Conservation (phyloP, 2,888 invertebrate species). For the Sarcophaga rosellei region DNA sequence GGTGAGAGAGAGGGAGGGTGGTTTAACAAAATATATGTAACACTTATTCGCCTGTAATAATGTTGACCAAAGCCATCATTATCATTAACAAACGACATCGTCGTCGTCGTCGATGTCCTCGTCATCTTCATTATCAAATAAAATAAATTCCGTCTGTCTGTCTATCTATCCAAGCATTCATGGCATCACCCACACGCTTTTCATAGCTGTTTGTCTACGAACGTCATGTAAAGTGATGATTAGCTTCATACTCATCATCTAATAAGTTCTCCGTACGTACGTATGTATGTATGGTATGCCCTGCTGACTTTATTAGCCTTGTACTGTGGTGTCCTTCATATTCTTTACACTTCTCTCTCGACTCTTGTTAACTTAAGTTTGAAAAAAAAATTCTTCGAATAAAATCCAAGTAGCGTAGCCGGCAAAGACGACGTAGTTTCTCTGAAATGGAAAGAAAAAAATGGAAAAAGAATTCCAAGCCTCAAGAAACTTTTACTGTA, state of each 20-base stretch:
- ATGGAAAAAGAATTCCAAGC: not conserved
- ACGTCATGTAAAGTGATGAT: conserved; percentile 55
- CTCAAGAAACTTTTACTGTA: conserved; percentile 47
- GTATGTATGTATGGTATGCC: conserved; percentile 20
- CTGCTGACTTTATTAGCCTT: conserved; percentile 59
- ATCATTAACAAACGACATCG: conserved; percentile 16
- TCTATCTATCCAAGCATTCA: too few species aligned
- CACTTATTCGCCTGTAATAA: conserved; percentile 53
- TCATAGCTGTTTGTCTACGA: not conserved
- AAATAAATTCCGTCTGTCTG: too few species aligned
- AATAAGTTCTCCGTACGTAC: too few species aligned
- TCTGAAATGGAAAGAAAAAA: not conserved
- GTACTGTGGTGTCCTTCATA: conserved; percentile 28
- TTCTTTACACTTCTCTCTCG: not conserved
- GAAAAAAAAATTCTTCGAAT: not conserved
- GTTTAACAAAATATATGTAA: conserved; percentile 39
- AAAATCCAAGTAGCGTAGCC: too few species aligned
- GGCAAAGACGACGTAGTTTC: not conserved
- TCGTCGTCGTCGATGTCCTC: not conserved
- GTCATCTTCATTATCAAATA: too few species aligned
- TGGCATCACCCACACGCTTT: not conserved
- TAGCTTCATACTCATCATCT: conserved; percentile 38
- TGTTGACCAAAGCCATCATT: conserved; percentile 56
- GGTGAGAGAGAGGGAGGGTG: not conserved
- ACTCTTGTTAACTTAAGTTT: not conserved